A percentile compares a stretch with the other conserved stretches of the same genome.
These are phyloP conservation scores for Trichogramma dendrolimi DNA, from an alignment of 2,888 invertebrate genomes.

Conservation along the genomic window DNA sequence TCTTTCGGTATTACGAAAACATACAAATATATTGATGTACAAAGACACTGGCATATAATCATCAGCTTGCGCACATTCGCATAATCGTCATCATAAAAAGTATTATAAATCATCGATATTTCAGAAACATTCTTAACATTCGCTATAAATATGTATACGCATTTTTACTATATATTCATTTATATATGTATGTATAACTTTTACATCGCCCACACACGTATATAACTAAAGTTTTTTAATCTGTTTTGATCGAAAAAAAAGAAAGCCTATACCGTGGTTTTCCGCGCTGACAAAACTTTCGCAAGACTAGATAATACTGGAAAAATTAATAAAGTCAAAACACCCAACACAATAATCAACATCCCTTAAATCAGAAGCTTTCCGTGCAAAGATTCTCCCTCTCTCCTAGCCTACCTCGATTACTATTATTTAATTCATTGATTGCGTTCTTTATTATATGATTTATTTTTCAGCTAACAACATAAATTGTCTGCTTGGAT, in stretches of 20 bases:
- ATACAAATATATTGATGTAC: too few relatives aligned
- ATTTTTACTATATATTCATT: conserved; percentile 15
- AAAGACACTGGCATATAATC: too few relatives aligned
- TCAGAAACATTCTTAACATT: too few relatives aligned
- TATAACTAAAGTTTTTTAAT: conserved; percentile 21
- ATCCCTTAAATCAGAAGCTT: conserved; percentile 19
- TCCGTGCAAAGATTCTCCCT: conserved; percentile 13
- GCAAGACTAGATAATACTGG: conserved; percentile 53
- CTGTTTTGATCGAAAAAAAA: conserved; percentile 27
- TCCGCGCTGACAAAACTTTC: conserved; percentile 39
- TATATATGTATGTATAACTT: too few relatives aligned
- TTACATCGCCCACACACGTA: conserved; percentile 3
- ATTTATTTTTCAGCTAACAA: too few relatives aligned
- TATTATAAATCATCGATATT: too few relatives aligned
- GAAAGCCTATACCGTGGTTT: conserved; percentile 33
- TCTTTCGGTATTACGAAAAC: too few relatives aligned
- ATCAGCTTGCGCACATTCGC: too few relatives aligned
- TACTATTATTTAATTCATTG: conserved; percentile 21
- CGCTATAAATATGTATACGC: too few relatives aligned
- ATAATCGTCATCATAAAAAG: too few relatives aligned
- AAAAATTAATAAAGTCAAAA: conserved; percentile 49
- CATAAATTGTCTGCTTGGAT: not conserved
- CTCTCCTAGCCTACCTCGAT: conserved; percentile 23
- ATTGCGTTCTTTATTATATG: not conserved
- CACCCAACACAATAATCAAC: conserved; percentile 34